Conservation (phyloP, 2,888 invertebrate genomes). For the Latrodectus hesperus region DNA sequence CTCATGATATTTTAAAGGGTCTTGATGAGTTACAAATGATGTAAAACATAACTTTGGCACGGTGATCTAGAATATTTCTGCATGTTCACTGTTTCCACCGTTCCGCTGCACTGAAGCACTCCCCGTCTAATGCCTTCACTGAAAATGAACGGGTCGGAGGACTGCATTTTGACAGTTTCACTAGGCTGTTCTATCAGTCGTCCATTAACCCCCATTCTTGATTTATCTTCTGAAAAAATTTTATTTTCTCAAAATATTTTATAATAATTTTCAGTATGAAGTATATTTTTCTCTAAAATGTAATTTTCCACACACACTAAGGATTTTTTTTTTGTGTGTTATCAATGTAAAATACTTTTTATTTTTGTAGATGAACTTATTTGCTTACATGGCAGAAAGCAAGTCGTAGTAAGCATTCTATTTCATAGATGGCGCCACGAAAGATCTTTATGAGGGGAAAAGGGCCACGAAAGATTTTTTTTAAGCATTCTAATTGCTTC, state of each 20-base stretch:
- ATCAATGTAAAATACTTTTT: background rate
- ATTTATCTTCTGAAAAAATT: background rate
- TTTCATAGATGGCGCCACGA: slow-evolving; percentile 13
- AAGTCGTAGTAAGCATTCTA: background rate
- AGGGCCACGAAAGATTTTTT: too few relatives aligned
- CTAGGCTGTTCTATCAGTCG: slow-evolving; percentile 14
- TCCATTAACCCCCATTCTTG: background rate
- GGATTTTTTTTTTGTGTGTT: background rate
- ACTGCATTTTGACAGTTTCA: slow-evolving; percentile 37
- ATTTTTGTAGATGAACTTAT: background rate
- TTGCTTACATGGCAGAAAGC: background rate
- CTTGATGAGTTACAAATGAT: background rate
- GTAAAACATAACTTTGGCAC: background rate
- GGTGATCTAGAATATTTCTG: background rate
- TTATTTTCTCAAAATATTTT: background rate
- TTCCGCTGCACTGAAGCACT: background rate
- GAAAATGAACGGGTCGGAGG: slow-evolving; percentile 6
- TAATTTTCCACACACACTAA: background rate
- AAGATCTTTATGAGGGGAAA: background rate
- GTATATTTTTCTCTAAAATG: too few relatives aligned
- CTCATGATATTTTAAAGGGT: background rate
- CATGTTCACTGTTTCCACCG: too few relatives aligned
- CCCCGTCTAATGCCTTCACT: background rate
- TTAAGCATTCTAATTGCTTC: too few relatives aligned
- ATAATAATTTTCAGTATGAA: too few relatives aligned